These are phyloP conservation scores for Tupaia chinensis DNA, from an alignment of 2,113 vertebrate species.

Conservation along the genomic window DNA sequence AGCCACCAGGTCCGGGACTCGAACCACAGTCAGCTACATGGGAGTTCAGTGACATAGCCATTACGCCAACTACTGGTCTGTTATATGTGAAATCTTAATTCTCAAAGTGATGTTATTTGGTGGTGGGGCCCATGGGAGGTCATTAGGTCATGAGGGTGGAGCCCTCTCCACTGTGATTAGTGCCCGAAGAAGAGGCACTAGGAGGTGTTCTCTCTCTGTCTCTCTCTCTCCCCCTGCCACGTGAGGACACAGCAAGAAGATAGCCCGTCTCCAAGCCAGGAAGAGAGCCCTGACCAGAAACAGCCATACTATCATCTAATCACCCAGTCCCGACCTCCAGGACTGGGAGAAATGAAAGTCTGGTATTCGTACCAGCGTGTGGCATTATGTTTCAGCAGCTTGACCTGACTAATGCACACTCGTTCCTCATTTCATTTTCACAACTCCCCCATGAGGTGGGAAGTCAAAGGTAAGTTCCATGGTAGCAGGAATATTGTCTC, in stretches of 20 bases:
- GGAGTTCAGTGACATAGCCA: no score
- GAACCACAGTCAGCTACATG: no score
- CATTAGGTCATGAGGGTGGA: background rate
- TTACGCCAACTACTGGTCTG: no score
- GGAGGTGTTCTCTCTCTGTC: no score
- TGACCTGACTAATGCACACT: background rate
- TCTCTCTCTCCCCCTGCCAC: background rate
- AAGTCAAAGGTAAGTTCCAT: fast-evolving
- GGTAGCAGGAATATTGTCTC: fast-evolving
- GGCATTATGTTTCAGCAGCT: background rate
- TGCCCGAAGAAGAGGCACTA: no score
- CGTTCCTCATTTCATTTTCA: fast-evolving
- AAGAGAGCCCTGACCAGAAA: background rate
- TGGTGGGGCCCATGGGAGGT: background rate
- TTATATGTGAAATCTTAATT: background rate
- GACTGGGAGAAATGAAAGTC: fast-evolving
- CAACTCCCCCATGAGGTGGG: fast-evolving
- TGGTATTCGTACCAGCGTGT: fast-evolving
- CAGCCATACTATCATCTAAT: background rate
- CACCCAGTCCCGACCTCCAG: background rate
- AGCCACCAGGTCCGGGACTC: no score
- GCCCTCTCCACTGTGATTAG: fast-evolving
- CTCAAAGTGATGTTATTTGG: fast-evolving
- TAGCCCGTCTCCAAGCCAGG: background rate
- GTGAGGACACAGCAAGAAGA: background rate